Conservation (phyloP, 2,797 vertebrate species). For the Enteromius radiatus region DNA sequence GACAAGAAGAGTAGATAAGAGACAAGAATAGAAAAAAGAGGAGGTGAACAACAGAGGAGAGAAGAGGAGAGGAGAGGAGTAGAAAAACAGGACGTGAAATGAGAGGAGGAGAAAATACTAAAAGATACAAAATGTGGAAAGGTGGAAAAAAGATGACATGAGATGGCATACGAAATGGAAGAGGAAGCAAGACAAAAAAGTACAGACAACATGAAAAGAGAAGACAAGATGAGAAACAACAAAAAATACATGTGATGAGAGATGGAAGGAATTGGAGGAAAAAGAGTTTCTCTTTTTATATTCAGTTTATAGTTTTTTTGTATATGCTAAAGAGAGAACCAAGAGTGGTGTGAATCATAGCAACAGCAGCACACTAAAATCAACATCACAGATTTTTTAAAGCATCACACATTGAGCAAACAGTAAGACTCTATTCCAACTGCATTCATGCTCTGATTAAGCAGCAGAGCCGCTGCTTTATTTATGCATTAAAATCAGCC, state of each 20-base stretch:
- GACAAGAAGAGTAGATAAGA: conserved; percentile 32
- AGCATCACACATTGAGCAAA: conserved; percentile 17
- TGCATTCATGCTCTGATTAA: conserved; percentile 19
- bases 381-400: neutral
- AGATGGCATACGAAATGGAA: neutral
- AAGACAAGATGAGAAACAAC: neutral
- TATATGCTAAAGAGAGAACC: neutral
- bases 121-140: neutral
- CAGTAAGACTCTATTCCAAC: conserved; percentile 20
- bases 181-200: neutral
- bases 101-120: neutral
- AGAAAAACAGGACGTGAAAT: no score
- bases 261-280: neutral
- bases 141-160: neutral
- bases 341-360: neutral
- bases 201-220: neutral
- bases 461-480: conserved; percentile 17
- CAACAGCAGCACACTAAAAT: neutral
- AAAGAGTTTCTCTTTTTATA: no score
- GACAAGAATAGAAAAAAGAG: neutral
- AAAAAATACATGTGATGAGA: neutral
- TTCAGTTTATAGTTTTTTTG: no score
- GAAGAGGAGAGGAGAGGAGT: neutral
- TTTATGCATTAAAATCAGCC: conserved; percentile 47
- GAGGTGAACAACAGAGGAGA: neutral